These are phyloP conservation scores for Brachystomella parvula DNA, from an alignment of 1,140 invertebrate genomes.

Conservation along the genomic window DNA sequence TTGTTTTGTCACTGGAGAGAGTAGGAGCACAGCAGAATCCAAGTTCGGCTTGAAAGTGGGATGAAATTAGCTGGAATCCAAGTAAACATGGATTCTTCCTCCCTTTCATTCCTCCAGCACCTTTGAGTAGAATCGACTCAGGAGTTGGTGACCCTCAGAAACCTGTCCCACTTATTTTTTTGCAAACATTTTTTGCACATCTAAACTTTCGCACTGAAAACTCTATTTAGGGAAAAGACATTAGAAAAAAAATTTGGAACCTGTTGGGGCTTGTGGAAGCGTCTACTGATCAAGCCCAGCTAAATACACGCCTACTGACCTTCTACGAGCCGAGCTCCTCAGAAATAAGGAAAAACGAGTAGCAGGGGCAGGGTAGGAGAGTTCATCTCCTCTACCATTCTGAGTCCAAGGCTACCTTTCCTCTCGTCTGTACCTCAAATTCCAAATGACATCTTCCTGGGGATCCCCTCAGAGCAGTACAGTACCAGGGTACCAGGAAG, in stretches of 20 bases:
- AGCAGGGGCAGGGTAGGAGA: neutral
- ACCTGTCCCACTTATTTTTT: neutral
- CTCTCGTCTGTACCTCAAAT: neutral
- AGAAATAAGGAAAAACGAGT: too few species aligned
- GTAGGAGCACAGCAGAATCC: too few species aligned
- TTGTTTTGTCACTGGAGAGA: neutral
- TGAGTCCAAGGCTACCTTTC: neutral
- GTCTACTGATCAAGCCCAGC: neutral
- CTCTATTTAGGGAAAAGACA: neutral
- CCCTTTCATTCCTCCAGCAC: neutral
- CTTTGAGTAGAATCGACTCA: too few species aligned
- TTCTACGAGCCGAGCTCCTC: neutral
- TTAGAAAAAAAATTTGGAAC: neutral
- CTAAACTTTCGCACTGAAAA: neutral
- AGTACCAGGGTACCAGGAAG: neutral
- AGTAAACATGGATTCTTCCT: neutral
- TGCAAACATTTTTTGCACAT: neutral
- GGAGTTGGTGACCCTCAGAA: neutral
- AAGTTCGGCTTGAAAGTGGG: neutral
- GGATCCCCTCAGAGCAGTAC: neutral
- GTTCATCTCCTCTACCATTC: neutral
- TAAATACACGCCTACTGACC: conserved; percentile 5
- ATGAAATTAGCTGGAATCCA: neutral
- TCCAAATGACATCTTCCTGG: neutral
- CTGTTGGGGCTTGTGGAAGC: neutral